Evolutionary conservation across 2,888 invertebrate genomes (phyloP), one percentile per base, ranked within the genome.

Genomic region (Aspidiotus rigidus): DNA sequence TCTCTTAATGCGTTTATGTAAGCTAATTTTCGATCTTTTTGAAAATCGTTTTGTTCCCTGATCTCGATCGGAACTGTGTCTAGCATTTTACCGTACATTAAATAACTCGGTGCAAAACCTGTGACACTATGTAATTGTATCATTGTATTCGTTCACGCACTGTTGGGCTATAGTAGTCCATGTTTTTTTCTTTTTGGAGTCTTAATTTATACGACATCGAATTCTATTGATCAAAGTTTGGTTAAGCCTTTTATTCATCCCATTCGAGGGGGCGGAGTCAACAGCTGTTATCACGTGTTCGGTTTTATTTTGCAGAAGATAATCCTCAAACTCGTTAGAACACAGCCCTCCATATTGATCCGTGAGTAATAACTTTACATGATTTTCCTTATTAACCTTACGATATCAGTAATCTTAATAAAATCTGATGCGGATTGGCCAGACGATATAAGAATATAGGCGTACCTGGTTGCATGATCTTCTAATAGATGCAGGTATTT

Each of bases 311-410:
- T 66, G 49, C 56, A 72, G 71, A 67, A 75, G 54, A 70, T 72
- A 74, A 54, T 73, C 39, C 69, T 75, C 74, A 60, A 75, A 75
- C 59, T 74, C 73, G 62, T 49, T 70, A 2, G 74, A 75, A 57
- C 74, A 74, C 57, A 75, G 74, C 7, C 75, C 74, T n/a, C 73
- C 66, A 70, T 75, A 75, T 72, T 75, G 75, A 70, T 74, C 73
- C 17, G 72, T 69, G 13, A 74, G 71, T 49, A 75, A n/a, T 40
- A 57, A 72, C n/a, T 70, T 57, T 60, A 74, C 73, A 10, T 56
- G 56, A 10, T 56, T 44, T 44, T 44, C 49, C 11, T 11, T 44
- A 11, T 44, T 44, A 8, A 44, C 49, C 11, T 44, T 44, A 10
- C 11, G 49, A 44, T 11, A 44, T 44, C n/a, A n/a, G n/a, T n/a